phyloP scores from a whole-genome alignment of 2,797 vertebrate genomes.

The Eulemur coronatus region DNA sequence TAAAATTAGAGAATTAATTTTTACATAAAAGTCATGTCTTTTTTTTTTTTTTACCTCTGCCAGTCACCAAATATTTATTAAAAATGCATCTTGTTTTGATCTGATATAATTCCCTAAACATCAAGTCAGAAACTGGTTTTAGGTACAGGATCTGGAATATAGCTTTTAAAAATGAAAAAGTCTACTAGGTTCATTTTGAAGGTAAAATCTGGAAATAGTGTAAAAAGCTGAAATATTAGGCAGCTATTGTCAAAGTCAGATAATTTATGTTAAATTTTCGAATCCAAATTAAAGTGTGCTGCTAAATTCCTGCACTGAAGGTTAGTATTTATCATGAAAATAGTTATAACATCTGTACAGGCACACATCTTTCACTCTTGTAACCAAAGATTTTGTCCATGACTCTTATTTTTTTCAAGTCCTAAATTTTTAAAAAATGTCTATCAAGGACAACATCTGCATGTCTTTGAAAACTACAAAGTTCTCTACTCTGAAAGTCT shows the following conservation, averaged over 20 bases:
- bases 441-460: conserved; percentile 71
- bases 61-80: conserved; percentile 8
- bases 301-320: conserved; percentile 73
- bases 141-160: conserved; percentile 67
- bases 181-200: conserved; percentile 69
- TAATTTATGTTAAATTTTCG: conserved; percentile 79
- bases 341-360: conserved; percentile 83
- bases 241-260: conserved; percentile 81
- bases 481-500: conserved; percentile 74
- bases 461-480: conserved; percentile 73
- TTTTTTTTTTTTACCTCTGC: conserved; percentile 40
- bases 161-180: conserved; percentile 72
- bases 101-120: neutral
- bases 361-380: conserved; percentile 76
- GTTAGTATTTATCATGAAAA: conserved; percentile 81
- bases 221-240: conserved; percentile 82
- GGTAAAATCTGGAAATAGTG: conserved; percentile 76
- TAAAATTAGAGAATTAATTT: conserved; percentile 1
- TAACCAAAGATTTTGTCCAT: conserved; percentile 76
- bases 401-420: conserved; percentile 72
- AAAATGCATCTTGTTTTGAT: conserved; percentile 12
- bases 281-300: conserved; percentile 79
- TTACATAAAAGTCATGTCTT: conserved; percentile 1
- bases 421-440: conserved; percentile 67
- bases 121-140: conserved; percentile 25